These are phyloP conservation scores for Hyperopisus bebe DNA, from an alignment of 2,113 vertebrate species.

Conservation along the genomic window DNA sequence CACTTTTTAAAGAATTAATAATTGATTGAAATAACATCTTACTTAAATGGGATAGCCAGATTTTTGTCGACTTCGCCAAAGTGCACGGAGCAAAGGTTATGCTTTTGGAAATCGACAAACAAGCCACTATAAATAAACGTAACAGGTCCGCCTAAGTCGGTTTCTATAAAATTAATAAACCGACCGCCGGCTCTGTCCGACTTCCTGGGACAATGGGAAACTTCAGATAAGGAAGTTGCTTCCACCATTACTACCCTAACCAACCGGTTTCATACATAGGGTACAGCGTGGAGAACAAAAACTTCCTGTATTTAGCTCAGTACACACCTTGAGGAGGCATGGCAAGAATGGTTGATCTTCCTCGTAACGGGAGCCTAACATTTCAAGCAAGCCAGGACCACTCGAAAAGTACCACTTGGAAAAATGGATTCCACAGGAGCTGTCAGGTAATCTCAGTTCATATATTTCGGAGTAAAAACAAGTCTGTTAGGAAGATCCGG, in stretches of 20 bases:
- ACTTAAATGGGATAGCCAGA: neutral
- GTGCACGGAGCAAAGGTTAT: neutral
- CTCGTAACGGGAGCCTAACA: conserved; percentile 28
- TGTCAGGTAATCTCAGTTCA: conserved; percentile 39
- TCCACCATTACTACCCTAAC: conserved; percentile 20
- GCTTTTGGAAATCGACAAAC: neutral
- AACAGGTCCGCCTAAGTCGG: neutral
- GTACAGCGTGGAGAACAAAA: neutral
- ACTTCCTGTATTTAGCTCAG: conserved; percentile 19
- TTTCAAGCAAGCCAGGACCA: conserved; percentile 28
- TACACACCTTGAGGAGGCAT: conserved; percentile 35
- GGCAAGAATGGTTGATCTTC: conserved; percentile 31
- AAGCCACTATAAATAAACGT: neutral
- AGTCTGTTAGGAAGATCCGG: neutral
- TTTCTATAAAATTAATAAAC: neutral
- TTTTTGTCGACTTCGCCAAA: neutral
- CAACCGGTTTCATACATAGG: conserved; percentile 29
- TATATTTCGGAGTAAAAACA: neutral
- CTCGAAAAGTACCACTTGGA: conserved; percentile 27
- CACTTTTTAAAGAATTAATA: neutral
- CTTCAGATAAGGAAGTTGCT: conserved; percentile 52
- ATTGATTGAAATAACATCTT: neutral
- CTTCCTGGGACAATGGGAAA: conserved; percentile 8
- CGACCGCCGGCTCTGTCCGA: neutral
- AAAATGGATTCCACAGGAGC: conserved; percentile 32